These are phyloP conservation scores for Vipera ursinii DNA, from an alignment of 2,797 vertebrate species.

Conservation along the genomic window DNA sequence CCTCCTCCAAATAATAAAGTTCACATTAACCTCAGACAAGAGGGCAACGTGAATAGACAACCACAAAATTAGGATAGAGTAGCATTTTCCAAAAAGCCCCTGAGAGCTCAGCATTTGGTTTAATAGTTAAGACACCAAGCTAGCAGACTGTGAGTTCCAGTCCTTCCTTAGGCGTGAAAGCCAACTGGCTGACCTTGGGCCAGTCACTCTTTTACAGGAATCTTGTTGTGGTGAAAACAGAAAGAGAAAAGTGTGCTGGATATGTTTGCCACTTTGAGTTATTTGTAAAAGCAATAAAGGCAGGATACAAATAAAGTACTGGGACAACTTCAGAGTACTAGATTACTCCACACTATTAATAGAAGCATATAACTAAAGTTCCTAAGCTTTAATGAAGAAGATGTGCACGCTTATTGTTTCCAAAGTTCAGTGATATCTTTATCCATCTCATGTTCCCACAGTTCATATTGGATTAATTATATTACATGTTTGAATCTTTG, in stretches of 20 bases:
- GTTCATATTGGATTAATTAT: slow-evolving; percentile 43
- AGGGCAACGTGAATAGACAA: neutral
- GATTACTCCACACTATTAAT: neutral
- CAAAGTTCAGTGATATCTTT: slow-evolving; percentile 32
- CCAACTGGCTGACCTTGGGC: too few species aligned
- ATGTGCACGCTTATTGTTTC: neutral
- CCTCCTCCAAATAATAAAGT: neutral
- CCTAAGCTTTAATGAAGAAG: slow-evolving; percentile 29
- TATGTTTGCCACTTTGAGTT: too few species aligned
- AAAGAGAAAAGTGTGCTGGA: too few species aligned
- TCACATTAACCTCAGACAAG: neutral
- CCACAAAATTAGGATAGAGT: neutral
- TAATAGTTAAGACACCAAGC: too few species aligned
- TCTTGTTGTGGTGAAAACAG: too few species aligned
- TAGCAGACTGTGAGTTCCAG: too few species aligned
- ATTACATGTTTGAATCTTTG: slow-evolving; percentile 45
- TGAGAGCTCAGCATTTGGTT: neutral
- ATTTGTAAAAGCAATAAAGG: too few species aligned
- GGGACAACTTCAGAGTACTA: neutral
- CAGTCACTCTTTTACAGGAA: too few species aligned
- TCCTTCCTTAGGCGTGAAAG: too few species aligned
- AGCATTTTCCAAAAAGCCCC: neutral
- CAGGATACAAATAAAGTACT: neutral
- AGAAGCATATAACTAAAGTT: neutral
- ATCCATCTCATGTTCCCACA: slow-evolving; percentile 24